phyloP scores from a whole-genome alignment of 1,140 invertebrate species.

The Tenebrio molitor region DNA sequence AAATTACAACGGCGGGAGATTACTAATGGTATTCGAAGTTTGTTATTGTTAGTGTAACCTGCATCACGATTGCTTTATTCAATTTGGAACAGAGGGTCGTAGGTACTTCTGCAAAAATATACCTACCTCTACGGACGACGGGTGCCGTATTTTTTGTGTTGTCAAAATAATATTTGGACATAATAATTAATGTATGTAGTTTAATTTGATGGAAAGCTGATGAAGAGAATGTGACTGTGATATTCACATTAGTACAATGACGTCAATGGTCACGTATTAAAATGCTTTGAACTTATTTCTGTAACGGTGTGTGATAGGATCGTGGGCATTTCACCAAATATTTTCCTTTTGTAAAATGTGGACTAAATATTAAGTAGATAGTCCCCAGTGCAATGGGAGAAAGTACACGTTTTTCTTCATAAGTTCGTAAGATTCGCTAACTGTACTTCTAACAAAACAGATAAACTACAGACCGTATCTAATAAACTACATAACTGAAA shows the following conservation, averaged over 20 bases:
- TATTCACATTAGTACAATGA: neutral
- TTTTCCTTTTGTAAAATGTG: neutral
- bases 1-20: no score
- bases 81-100: no score
- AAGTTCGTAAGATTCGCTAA: neutral
- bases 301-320: neutral
- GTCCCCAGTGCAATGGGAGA: neutral
- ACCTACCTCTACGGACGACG: no score
- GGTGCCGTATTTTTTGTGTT: no score
- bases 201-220: no score
- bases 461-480: constrained; percentile 24
- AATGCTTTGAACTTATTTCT: neutral
- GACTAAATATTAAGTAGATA: neutral
- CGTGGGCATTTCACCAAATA: neutral
- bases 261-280: neutral
- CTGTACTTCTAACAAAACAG: constrained; percentile 20
- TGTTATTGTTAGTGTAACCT: no score
- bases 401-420: neutral
- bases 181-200: no score
- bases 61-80: no score
- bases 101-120: no score
- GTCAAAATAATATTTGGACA: no score
- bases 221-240: neutral
- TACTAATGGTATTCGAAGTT: no score
- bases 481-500: constrained; percentile 23